Base-by-base conservation (phyloP, 92 coral and sea anemone species). In the Porites lobata region DNA sequence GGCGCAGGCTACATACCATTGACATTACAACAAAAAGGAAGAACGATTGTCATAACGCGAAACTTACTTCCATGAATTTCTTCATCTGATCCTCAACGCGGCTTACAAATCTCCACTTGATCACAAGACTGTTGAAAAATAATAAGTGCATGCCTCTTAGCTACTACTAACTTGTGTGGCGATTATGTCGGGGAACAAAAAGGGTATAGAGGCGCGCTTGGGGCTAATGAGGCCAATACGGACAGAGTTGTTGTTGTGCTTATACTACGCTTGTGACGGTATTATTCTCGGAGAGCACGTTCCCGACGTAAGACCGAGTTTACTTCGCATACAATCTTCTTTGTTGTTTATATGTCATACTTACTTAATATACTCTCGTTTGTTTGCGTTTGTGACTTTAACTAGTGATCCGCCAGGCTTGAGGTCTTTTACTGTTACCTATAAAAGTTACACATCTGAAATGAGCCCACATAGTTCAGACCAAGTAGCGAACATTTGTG, bases 71-170 rank as follows among this genome's bases (percentile, higher is more conserved):
- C 98, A 96, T 96, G 38, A 98, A 94, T 61, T 94, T 94, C 78
- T 92, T 90, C 99, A 98, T 98, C 83, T 98, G 99, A 26, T 98
- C 98, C 75, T 98, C 98, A 21, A 98, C 99, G 57, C 99, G 98
- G 90, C 96, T 96, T 9, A 98, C 98, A 72, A 98, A 98, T 61
- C 99, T 93, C 99, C 99, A 98, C 72, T 94, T 96, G 63, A 98
- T 98, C 2, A 98, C 94, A 50, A 94, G 91, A 63, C 99, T 98
- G 91, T 47, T 38, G 22, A 90, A 26, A 57, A 58, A 59, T 3
- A 43, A 43, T 56, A 70, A 38, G 50, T 14, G 13, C 54, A 24
- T 10, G 32, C 10, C 67, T 17, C 6, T 18, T 18, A 64, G n/a
- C 47, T 13, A 50, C 20, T 3, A 79, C 52, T 13, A 13, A 67